These are phyloP conservation scores for Heliothis peltigera DNA, from an alignment of 2,888 invertebrate species.

Conservation along the genomic window DNA sequence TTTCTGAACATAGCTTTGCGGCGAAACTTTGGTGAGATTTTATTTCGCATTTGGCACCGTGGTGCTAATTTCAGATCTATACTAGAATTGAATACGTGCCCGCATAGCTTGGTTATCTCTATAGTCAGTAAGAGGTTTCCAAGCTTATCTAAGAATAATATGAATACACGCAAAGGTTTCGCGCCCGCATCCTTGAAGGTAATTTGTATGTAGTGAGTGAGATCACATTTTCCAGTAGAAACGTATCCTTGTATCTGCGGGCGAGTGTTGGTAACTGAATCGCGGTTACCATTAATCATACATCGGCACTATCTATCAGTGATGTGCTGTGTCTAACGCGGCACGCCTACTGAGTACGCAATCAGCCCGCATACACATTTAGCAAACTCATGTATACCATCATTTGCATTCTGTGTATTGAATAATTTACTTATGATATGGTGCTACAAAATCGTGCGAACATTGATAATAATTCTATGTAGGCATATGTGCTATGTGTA, in stretches of 20 bases:
- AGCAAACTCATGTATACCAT: constrained; percentile 64
- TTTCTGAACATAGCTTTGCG: constrained; percentile 43
- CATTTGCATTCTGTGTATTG: constrained; percentile 51
- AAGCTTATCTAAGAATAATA: constrained; percentile 65
- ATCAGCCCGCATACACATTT: constrained; percentile 64
- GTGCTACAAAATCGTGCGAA: constrained; percentile 24
- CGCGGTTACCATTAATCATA: constrained; percentile 81
- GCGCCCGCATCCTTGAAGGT: constrained; percentile 69
- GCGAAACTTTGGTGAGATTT: constrained; percentile 45
- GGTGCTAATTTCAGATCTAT: constrained; percentile 41
- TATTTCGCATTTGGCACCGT: constrained; percentile 45
- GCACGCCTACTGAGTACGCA: constrained; percentile 64
- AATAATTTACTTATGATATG: constrained; percentile 51
- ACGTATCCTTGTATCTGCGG: constrained; percentile 67
- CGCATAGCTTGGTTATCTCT: constrained; percentile 45
- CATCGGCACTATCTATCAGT: constrained; percentile 76
- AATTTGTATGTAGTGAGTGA: constrained; percentile 78
- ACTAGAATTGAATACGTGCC: constrained; percentile 42
- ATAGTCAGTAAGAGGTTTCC: constrained; percentile 48
- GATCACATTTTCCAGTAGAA: constrained; percentile 67
- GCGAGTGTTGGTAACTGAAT: constrained; percentile 72
- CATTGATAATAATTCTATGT: constrained; percentile 30
- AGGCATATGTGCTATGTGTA: neutral
- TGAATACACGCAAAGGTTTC: constrained; percentile 67
- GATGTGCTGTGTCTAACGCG: constrained; percentile 49